These are phyloP conservation scores for Panthera tigris DNA, from an alignment of 2,113 vertebrate genomes.

Conservation along the genomic window DNA sequence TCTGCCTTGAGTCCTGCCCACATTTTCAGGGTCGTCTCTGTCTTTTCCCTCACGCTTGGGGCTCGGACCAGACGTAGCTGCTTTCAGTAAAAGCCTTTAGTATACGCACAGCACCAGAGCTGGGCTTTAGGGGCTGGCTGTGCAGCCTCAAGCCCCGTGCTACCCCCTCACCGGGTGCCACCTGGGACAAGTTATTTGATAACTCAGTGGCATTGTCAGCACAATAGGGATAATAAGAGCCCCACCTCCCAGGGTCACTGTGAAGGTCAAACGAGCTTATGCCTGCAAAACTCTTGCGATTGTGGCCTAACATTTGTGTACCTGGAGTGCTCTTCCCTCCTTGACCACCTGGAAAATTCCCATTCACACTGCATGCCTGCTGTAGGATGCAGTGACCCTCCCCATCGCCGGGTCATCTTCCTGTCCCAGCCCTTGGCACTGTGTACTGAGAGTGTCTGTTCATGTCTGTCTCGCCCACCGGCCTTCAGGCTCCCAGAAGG, in stretches of 20 bases:
- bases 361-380: too few species aligned
- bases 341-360: neutral
- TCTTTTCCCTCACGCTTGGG: neutral
- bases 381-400: rapidly evolving
- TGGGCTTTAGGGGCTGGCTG: neutral
- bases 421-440: neutral
- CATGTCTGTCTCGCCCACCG: neutral
- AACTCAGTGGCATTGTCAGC: neutral
- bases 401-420: neutral
- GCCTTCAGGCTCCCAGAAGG: neutral
- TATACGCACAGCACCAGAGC: neutral
- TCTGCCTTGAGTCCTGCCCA: neutral
- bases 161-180: too few species aligned
- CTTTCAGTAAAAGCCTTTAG: neutral
- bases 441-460: rapidly evolving
- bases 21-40: too few species aligned
- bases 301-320: rapidly evolving
- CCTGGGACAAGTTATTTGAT: too few species aligned
- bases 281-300: neutral
- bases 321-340: too few species aligned
- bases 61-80: neutral
- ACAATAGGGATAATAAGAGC: neutral
- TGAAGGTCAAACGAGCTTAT: neutral
- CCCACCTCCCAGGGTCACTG: neutral
- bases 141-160: neutral